These are phyloP conservation scores for Centruroides vittatus DNA, from an alignment of 1,140 invertebrate species.

Conservation along the genomic window DNA sequence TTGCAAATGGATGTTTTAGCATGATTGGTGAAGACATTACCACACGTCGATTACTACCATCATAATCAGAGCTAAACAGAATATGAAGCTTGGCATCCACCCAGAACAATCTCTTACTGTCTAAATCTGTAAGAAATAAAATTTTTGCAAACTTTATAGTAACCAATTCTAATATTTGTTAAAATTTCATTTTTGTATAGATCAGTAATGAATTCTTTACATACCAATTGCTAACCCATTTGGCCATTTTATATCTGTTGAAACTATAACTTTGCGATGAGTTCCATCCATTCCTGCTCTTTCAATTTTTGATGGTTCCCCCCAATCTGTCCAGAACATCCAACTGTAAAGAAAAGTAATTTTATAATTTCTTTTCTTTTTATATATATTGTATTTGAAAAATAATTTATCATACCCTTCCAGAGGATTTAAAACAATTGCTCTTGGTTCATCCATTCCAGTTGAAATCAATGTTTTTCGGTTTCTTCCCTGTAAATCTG, in stretches of 20 bases:
- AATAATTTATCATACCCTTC: slow-evolving; percentile 40
- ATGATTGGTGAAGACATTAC: slow-evolving; percentile 37
- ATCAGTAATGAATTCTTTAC: not conserved
- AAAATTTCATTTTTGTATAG: not conserved
- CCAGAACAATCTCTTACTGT: slow-evolving; percentile 77
- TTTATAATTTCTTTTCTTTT: too few species aligned
- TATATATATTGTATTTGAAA: too few species aligned
- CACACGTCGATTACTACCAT: slow-evolving; percentile 59
- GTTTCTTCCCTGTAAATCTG: slow-evolving; percentile 74
- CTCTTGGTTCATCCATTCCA: slow-evolving; percentile 85
- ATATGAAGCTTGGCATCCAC: slow-evolving; percentile 85
- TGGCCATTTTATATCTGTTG: slow-evolving; percentile 87
- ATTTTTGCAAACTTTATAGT: not conserved
- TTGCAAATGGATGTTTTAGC: slow-evolving; percentile 79
- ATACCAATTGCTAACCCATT: slow-evolving; percentile 68
- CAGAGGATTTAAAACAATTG: slow-evolving; percentile 88
- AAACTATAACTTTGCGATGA: slow-evolving; percentile 64
- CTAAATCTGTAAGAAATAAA: slow-evolving; percentile 39
- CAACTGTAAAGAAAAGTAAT: slow-evolving; percentile 33
- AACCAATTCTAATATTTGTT: not conserved
- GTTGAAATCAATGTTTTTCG: slow-evolving; percentile 75
- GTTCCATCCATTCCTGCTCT: slow-evolving; percentile 84
- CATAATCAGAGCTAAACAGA: slow-evolving; percentile 75
- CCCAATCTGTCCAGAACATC: slow-evolving; percentile 98
- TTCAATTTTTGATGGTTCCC: slow-evolving; percentile 70